Percentiles rank a stretch among this genome's conserved stretches.
phyloP scores from a whole-genome alignment of 2,797 vertebrate genomes.

The Chanos chanos region DNA sequence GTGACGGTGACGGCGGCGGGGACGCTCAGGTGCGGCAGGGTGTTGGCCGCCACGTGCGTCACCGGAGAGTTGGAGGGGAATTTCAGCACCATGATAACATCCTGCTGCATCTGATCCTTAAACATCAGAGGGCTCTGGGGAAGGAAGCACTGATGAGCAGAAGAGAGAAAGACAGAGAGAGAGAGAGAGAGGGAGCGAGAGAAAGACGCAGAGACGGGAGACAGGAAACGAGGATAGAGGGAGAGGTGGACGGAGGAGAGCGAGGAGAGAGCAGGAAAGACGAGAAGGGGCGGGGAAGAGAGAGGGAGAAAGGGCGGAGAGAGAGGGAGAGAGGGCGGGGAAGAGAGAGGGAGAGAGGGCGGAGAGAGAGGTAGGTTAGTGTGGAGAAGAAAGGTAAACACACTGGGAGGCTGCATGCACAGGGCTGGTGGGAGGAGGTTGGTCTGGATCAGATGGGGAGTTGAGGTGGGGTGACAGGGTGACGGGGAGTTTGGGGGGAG shows the following conservation, averaged over 20 bases:
- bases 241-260: not conserved
- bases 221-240: not conserved
- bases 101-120: constrained; percentile 99
- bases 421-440: constrained; percentile 25
- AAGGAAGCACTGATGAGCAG: constrained; percentile 87
- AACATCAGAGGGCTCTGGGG: constrained; percentile 99
- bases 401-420: not conserved
- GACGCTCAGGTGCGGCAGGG: constrained; percentile 88
- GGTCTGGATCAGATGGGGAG: constrained; percentile 73
- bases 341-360: not conserved
- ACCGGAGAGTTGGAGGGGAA: constrained; percentile 96
- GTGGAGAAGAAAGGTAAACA: constrained; percentile 19
- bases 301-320: constrained; percentile 60
- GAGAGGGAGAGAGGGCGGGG: too few species aligned
- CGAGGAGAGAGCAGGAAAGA: not conserved
- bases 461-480: constrained; percentile 67
- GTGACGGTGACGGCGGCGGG: constrained; percentile 95
- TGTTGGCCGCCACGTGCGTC: constrained; percentile 93
- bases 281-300: constrained; percentile 17
- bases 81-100: constrained; percentile 98
- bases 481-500: constrained; percentile 48
- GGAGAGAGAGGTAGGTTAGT: constrained; percentile 28
- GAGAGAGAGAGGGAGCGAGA: constrained; percentile 10
- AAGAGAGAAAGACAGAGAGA: constrained; percentile 29
- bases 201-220: constrained; percentile 14